Conservation (phyloP, 2,113 vertebrate genomes). For the Tupaia tana region DNA sequence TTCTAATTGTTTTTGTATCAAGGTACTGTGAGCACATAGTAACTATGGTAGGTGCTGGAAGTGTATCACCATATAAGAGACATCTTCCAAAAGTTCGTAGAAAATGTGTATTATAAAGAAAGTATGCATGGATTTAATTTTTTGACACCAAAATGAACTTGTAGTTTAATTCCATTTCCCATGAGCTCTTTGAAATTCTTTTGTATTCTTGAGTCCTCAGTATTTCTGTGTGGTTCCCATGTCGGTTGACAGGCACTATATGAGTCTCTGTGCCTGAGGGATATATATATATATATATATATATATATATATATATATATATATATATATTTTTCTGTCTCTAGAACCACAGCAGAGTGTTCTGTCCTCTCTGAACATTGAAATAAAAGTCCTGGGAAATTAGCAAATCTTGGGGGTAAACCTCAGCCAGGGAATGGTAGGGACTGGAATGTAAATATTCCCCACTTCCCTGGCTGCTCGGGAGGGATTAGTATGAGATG, state of each 20-base stretch:
- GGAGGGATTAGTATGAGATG: neutral
- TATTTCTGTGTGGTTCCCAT: neutral
- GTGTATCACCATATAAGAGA: no score
- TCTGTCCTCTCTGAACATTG: neutral
- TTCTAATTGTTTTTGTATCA: neutral
- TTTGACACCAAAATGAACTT: no score
- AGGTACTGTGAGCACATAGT: neutral
- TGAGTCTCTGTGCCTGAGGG: neutral
- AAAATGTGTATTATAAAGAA: no score
- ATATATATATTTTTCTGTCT: no score
- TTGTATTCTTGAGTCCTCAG: fast-evolving
- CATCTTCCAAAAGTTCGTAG: no score
- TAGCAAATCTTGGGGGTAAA: no score
- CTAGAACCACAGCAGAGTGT: neutral
- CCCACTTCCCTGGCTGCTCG: neutral
- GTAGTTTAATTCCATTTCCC: no score
- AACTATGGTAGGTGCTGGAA: neutral
- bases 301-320: no score
- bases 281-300: no score
- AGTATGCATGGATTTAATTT: no score
- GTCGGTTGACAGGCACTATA: neutral
- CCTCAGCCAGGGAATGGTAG: neutral
- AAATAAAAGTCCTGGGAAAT: neutral
- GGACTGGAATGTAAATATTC: fast-evolving
- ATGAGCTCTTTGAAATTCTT: no score